Conservation (phyloP, 2,797 vertebrate genomes). For the Lacerta bilineata region DNA sequence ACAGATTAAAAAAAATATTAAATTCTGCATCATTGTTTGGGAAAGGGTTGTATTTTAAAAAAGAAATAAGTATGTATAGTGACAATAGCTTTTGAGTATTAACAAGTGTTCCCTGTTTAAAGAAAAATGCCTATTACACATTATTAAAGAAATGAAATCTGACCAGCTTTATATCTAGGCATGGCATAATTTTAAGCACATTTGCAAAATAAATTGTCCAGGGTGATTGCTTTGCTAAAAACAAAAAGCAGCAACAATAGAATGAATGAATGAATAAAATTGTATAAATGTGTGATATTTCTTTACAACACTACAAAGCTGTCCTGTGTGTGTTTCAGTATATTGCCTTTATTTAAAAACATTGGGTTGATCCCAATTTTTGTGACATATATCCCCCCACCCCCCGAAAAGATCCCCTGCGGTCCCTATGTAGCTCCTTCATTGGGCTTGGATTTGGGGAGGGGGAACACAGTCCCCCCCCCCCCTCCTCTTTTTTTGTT, state of each 20-base stretch:
- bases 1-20: neutral
- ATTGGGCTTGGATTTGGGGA: slow-evolving; percentile 44
- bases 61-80: too few relatives aligned
- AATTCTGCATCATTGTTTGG: neutral
- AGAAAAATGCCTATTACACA: slow-evolving; percentile 21
- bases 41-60: neutral
- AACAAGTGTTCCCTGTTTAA: neutral
- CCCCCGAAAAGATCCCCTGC: neutral
- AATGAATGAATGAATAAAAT: neutral
- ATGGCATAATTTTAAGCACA: neutral
- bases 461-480: slow-evolving; percentile 65
- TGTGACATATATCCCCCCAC: neutral
- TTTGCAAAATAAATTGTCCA: neutral
- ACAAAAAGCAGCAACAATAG: neutral
- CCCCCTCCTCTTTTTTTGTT: slow-evolving; percentile 76
- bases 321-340: neutral
- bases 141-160: neutral
- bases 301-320: neutral
- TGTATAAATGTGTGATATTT: neutral
- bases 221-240: neutral
- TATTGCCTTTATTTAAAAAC: too few relatives aligned
- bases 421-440: slow-evolving; percentile 7
- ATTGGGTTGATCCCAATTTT: neutral
- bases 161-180: neutral
- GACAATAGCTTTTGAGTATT: neutral